phyloP scores from a whole-genome alignment of 1,140 invertebrate species.

The Sycophaga agraensis region DNA sequence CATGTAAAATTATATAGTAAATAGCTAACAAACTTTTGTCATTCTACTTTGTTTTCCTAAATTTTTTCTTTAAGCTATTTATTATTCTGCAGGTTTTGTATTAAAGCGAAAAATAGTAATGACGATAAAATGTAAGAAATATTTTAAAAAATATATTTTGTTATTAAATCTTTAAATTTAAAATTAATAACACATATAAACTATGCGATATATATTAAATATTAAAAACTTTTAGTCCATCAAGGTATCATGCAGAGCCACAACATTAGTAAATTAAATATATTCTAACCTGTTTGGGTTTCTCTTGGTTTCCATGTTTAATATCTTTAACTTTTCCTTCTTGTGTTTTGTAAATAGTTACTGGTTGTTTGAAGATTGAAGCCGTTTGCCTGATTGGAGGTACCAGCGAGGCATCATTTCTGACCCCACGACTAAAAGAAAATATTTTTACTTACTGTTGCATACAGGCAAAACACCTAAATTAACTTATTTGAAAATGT shows the following conservation, averaged over 20 bases:
- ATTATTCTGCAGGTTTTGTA: too few species aligned
- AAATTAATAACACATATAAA: background rate
- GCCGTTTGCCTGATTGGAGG: constrained; percentile 96
- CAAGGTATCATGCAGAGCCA: too few species aligned
- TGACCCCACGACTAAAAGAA: constrained; percentile 68
- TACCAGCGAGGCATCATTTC: constrained; percentile 87
- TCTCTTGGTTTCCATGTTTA: constrained; percentile 88
- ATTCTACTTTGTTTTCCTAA: background rate
- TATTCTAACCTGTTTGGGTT: constrained; percentile 77
- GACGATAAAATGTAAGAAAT: too few species aligned
- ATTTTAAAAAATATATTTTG: background rate
- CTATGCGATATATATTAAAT: background rate
- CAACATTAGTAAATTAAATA: background rate
- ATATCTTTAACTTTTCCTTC: constrained; percentile 88
- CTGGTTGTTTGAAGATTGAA: constrained; percentile 98
- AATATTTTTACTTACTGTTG: too few species aligned
- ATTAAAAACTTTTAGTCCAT: too few species aligned
- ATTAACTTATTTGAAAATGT: too few species aligned
- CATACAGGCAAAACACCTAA: too few species aligned
- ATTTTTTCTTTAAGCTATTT: too few species aligned
- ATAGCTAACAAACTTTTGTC: background rate
- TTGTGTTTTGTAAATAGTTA: constrained; percentile 90
- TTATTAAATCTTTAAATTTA: background rate
- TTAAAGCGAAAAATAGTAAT: too few species aligned
- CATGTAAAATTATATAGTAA: constrained; percentile 30